Evolutionary conservation across 1,140 invertebrate species (phyloP), one percentile per base, ranked within the genome.

Genomic region (Drosophila teissieri): DNA sequence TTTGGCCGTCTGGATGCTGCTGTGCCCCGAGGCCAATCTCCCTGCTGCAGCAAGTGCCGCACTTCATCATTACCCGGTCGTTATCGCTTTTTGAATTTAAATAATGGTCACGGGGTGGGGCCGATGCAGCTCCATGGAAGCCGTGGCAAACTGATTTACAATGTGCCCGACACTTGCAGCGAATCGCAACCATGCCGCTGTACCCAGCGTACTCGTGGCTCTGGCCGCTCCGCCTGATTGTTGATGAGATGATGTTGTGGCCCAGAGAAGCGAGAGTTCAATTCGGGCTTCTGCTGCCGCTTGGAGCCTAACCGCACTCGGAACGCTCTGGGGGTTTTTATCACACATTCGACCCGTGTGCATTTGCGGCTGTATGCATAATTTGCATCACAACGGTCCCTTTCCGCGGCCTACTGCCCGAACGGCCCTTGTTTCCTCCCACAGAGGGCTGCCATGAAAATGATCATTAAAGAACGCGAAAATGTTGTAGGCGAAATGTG

Each of bases 51-150:
- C 54, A 51, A 36, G 31, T 51, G 61, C 55, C 64, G 74, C 84
- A 83, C 70, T 79, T 88, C 84, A 88, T 86, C 79, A 86, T 86
- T 86, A 83, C 83, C 75, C 75, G 67, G 70, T 88, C 83, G 83
- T 86, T 86, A 86, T 86, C 83, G 83, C 79, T 82, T 88, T 88
- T 76, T 88, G 81, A 78, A 85, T 85, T 85, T 80, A 85, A 85
- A 85, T 85, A 80, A 85, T 67, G 82, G 42, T 68, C 40, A 49
- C 34, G 22, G 68, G 44, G 31, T 14, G 11, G 37, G 45, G 37
- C 44, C 11, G 14, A n/a, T 8, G 14, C 22, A 17, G 11, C n/a
- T 1, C 42, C 12, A n/a, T 48, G n/a, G 46, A 15, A 7, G 52
- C 4, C 39, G 53, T n/a, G 60, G 15, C 53, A 42, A 78, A 67